phyloP scores from a whole-genome alignment of 2,888 invertebrate species.

The Antitype chi region DNA sequence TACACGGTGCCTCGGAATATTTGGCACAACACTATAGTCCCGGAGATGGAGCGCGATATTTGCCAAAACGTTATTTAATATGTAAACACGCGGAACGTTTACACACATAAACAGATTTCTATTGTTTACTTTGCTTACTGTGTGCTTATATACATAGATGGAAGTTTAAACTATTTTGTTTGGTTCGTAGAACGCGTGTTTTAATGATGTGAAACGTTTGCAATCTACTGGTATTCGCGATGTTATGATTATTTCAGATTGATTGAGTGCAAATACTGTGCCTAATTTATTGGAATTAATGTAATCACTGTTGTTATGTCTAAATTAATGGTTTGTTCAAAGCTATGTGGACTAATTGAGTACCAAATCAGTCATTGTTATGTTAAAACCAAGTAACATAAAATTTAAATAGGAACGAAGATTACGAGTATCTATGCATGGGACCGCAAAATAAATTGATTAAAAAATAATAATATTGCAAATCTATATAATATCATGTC shows the following conservation, averaged over 20 bases:
- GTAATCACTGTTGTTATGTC: not conserved
- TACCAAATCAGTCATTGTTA: not conserved
- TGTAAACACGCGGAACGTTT: slow-evolving; percentile 58
- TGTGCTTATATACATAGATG: slow-evolving; percentile 44
- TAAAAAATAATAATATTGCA: not conserved
- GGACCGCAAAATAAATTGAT: not conserved
- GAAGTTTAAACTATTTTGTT: slow-evolving; percentile 58
- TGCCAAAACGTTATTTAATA: slow-evolving; percentile 65
- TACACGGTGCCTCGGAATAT: slow-evolving; percentile 77
- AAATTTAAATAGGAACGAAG: not conserved
- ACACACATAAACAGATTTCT: slow-evolving; percentile 62
- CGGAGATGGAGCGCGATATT: slow-evolving; percentile 61
- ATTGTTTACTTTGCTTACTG: slow-evolving; percentile 57
- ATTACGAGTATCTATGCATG: not conserved
- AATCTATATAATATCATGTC: not conserved
- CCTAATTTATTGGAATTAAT: slow-evolving; percentile 28
- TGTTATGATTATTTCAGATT: slow-evolving; percentile 19
- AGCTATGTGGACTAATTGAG: not conserved
- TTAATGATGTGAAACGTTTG: slow-evolving; percentile 32
- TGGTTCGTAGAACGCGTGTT: slow-evolving; percentile 17
- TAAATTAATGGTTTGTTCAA: not conserved
- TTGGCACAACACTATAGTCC: slow-evolving; percentile 70
- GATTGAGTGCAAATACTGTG: slow-evolving; percentile 35
- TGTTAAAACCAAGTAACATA: not conserved
- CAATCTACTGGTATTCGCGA: not conserved